Evolutionary conservation across 2,888 invertebrate genomes (phyloP).

Genomic region (Cacoxenus indagator): DNA sequence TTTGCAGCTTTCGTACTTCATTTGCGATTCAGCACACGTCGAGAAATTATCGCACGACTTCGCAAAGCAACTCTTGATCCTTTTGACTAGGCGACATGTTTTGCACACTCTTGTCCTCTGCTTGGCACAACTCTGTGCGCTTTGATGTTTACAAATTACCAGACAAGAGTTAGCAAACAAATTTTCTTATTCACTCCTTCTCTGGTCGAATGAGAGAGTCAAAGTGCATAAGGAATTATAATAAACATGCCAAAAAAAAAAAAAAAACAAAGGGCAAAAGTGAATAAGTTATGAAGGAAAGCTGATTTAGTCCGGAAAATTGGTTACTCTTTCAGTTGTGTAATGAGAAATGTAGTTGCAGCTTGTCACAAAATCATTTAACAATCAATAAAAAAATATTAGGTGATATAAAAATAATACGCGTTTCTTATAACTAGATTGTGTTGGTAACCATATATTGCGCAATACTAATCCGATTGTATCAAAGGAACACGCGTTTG

Average conservation of each 20-base stretch:
- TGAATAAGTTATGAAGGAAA: not conserved
- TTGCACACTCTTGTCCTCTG: conserved; percentile 23
- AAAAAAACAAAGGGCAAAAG: not conserved
- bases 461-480: too few species aligned
- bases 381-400: too few species aligned
- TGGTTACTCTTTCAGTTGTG: too few species aligned
- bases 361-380: too few species aligned
- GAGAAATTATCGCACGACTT: conserved; percentile 63
- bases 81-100: conserved; percentile 63
- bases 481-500: too few species aligned
- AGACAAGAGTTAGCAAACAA: conserved; percentile 61
- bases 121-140: conserved; percentile 15
- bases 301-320: too few species aligned
- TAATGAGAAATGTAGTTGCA: too few species aligned
- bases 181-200: conserved; percentile 44
- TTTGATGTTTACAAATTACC: conserved; percentile 62
- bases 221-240: conserved; percentile 45
- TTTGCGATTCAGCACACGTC: conserved; percentile 59
- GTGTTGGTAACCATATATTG: too few species aligned
- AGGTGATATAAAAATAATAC: too few species aligned
- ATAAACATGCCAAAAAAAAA: conserved; percentile 23
- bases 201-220: conserved; percentile 8
- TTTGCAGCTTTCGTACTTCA: not conserved
- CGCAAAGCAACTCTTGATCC: conserved; percentile 64
- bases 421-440: too few species aligned